Base-by-base conservation (phyloP, 2,888 invertebrate genomes). In the Hirtodrosophila histrioides region DNA sequence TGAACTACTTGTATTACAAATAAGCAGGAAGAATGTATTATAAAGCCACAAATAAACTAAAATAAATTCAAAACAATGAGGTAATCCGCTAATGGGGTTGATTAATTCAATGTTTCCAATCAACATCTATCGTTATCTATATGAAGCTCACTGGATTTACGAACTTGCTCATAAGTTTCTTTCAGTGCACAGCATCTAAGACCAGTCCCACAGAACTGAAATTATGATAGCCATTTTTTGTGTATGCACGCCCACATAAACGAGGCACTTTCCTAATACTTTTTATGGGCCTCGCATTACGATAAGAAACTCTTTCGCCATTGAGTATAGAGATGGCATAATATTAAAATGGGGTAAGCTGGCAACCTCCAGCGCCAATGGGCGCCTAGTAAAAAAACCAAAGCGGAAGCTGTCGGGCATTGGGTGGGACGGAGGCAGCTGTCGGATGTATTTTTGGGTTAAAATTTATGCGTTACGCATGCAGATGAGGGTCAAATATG, bases 401-500 rank as follows among this genome's bases (percentile, higher is more conserved):
- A 78, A 63, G 66, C 58, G 39, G 31, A n/a, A 31, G 7, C 27
- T 35, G 35, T 27, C 27, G 44, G 17, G 37, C 4, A 11, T 24
- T 6, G 6, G 39, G 10, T 11, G 24, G 44, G 12, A 3, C 49
- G 76, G 69, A 62, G 75, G 76, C 74, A 70, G 78, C 78, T 78
- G 77, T 78, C 77, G 58, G 60, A 48, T 56, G 65, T 79, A 79
- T 76, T 76, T 76, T 64, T 78, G 78, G 80, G 80, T 80, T 79
- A 69, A 76, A 77, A 80, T 75, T 77, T 80, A 79, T 77, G 80
- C 67, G 63, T 43, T 46, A 60, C 66, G 77, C 77, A 79, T 79
- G 78, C 78, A 79, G 80, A 79, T 80, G 78, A 79, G 75, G 67
- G 70, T 78, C 71, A 51, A 5, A 5, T 33, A 27, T 50, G 23